These are phyloP conservation scores for Therioaphis trifolii DNA, from an alignment of 2,888 invertebrate species.

Conservation along the genomic window DNA sequence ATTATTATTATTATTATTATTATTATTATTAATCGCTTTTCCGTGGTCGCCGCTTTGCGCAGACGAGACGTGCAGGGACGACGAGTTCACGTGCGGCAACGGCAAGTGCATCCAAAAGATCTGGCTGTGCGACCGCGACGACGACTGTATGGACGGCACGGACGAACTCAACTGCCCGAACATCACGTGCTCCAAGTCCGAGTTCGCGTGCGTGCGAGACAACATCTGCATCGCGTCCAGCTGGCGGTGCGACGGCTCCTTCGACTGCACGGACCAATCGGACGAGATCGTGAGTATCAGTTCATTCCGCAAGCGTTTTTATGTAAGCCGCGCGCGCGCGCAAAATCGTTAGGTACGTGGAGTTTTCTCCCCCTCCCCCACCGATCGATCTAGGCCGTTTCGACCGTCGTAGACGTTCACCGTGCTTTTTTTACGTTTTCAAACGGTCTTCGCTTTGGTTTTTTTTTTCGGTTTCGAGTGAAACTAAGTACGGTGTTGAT, in stretches of 20 bases:
- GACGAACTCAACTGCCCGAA: conserved; percentile 84
- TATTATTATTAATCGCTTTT: too few species aligned
- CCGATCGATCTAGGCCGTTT: too few species aligned
- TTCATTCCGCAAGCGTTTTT: too few species aligned
- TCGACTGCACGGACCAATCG: conserved; percentile 80
- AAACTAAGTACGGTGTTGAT: too few species aligned
- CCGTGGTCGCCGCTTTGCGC: conserved; percentile 63
- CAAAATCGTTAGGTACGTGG: too few species aligned
- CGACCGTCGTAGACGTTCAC: conserved; percentile 66
- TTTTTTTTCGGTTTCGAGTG: too few species aligned
- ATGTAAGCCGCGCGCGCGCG: too few species aligned
- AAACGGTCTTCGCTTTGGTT: too few species aligned
- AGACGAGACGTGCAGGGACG: conserved; percentile 92
- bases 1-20: too few species aligned
- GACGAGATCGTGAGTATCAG: conserved; percentile 77
- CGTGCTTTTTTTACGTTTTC: too few species aligned
- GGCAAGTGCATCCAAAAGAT: conserved; percentile 87
- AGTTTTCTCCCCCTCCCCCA: too few species aligned
- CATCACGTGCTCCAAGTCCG: conserved; percentile 76
- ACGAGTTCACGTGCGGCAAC: conserved; percentile 92
- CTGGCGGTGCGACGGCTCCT: conserved; percentile 90
- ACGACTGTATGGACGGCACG: conserved; percentile 86
- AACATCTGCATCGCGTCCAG: conserved; percentile 80
- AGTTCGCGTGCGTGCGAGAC: conserved; percentile 82
- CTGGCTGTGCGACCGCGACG: conserved; percentile 88